These are phyloP conservation scores for Tyria jacobaeae DNA, from an alignment of 2,888 invertebrate genomes.

Conservation along the genomic window DNA sequence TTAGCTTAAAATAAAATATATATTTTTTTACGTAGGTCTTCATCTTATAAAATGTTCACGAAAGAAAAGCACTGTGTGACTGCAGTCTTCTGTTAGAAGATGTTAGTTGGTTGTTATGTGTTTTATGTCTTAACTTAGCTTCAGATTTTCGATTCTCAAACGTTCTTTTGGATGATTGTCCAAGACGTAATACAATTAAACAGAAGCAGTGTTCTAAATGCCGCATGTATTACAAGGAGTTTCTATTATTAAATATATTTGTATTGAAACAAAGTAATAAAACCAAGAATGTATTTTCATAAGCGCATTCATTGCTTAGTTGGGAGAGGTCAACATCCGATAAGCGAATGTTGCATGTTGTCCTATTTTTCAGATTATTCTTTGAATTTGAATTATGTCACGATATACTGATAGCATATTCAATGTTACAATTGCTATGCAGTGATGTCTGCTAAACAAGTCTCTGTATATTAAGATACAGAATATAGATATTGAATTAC, in stretches of 20 bases:
- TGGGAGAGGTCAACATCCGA: slow-evolving; percentile 29
- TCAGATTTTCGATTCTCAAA: too few species aligned
- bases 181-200: too few species aligned
- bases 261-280: not conserved
- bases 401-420: slow-evolving; percentile 28
- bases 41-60: not conserved
- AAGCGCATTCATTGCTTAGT: not conserved
- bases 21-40: too few species aligned
- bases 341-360: slow-evolving; percentile 25
- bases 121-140: too few species aligned
- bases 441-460: not conserved
- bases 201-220: not conserved
- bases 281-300: not conserved
- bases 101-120: too few species aligned
- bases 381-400: slow-evolving; percentile 25
- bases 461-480: not conserved
- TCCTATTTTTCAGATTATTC: slow-evolving; percentile 28
- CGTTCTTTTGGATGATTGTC: too few species aligned
- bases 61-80: too few species aligned
- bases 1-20: too few species aligned
- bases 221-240: too few species aligned
- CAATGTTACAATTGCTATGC: not conserved
- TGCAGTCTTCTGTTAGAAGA: too few species aligned
- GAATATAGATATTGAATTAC: too few species aligned
- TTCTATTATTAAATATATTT: not conserved